Evolutionary conservation across 2,113 vertebrate species (phyloP).

Genomic region (Crotalus viridis): DNA sequence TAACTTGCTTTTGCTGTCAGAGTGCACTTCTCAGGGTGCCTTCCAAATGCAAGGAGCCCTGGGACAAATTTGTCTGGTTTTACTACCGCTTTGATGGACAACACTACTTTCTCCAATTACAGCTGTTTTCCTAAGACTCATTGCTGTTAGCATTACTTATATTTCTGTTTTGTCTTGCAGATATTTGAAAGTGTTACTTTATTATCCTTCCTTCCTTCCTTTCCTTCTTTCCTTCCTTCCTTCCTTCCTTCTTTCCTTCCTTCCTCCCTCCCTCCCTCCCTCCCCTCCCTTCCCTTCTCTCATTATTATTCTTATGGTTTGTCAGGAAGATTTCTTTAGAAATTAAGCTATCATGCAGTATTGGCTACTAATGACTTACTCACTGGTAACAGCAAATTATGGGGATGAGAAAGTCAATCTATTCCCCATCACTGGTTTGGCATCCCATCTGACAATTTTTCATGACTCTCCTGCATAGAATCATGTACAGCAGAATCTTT

Average conservation of each 20-base stretch:
- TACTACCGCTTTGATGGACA: neutral
- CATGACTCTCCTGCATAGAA: neutral
- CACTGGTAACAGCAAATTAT: neutral
- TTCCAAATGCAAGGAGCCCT: neutral
- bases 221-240: neutral
- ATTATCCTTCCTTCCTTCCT: neutral
- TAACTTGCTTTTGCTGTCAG: neutral
- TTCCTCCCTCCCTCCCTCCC: fast-evolving
- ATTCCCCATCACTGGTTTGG: neutral
- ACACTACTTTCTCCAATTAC: neutral
- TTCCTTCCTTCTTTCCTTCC: neutral
- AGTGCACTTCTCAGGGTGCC: neutral
- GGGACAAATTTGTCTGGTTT: neutral
- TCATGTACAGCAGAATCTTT: neutral
- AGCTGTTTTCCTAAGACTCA: neutral
- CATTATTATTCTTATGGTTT: neutral
- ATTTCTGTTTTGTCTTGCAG: neutral
- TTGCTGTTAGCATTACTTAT: neutral
- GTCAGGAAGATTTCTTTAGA: neutral
- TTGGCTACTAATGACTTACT: neutral
- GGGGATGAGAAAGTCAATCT: neutral
- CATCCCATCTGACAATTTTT: neutral
- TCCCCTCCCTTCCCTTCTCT: neutral
- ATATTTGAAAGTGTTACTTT: neutral
- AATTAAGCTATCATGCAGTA: neutral